Conservation (phyloP, 1,140 invertebrate genomes). For the Sminthurides bifidus region DNA sequence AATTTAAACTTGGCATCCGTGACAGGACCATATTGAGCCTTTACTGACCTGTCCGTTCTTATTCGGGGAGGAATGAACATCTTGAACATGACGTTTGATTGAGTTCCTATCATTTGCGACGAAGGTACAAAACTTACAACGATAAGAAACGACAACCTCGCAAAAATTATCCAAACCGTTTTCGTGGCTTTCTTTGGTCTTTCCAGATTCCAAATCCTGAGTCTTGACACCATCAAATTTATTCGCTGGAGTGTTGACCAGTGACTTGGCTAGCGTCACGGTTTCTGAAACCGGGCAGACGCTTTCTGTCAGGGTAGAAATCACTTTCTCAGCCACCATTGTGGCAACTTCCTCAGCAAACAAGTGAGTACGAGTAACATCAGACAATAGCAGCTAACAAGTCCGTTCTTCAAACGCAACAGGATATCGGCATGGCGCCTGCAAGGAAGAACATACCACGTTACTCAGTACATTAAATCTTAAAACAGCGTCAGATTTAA, state of each 20-base stretch:
- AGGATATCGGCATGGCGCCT: too few species aligned
- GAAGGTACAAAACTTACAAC: conserved; percentile 21
- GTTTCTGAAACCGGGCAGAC: not conserved
- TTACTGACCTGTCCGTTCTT: too few species aligned
- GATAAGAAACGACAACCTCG: conserved; percentile 21
- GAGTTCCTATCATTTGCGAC: conserved; percentile 10
- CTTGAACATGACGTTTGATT: conserved; percentile 4
- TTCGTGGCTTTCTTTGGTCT: not conserved
- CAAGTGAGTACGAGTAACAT: too few species aligned
- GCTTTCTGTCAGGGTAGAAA: not conserved
- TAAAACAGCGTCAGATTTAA: too few species aligned
- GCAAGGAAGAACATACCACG: too few species aligned
- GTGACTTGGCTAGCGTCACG: not conserved
- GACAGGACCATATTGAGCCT: too few species aligned
- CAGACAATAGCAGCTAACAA: too few species aligned
- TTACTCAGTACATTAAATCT: too few species aligned
- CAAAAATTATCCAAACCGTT: conserved; percentile 8
- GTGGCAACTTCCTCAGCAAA: not conserved
- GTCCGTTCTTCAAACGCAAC: too few species aligned
- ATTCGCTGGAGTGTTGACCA: not conserved
- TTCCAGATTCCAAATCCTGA: not conserved
- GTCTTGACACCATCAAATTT: not conserved
- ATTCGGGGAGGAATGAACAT: conserved; percentile 9
- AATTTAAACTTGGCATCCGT: too few species aligned
- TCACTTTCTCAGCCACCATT: conserved; percentile 4